Evolutionary conservation across 2,888 invertebrate species (phyloP), one percentile per base, ranked within the genome.

Genomic region (Celastrina argiolus): DNA sequence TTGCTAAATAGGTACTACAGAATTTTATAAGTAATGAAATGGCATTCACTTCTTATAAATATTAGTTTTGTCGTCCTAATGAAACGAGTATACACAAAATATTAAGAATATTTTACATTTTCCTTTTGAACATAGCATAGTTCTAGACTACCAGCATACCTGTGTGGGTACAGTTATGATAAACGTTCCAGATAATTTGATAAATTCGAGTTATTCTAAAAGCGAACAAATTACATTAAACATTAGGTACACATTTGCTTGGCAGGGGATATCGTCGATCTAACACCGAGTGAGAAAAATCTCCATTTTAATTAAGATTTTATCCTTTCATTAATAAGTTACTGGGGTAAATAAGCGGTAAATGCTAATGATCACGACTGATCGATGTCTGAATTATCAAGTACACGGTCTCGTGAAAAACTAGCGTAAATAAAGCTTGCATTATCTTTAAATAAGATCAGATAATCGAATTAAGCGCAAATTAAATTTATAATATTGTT

Each of bases 101-200:
- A 28, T 28, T 4, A 28, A 28, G 31, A 31, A 31, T 4, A 31
- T 31, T 31, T 31, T 31, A 31, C 6, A 31, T 7, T 31, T 31
- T 31, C 31, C 31, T 31, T 18, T 8, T 18, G 18, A 16, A 45
- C 18, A 45, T 7, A 31, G 10, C 36, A 51, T 26, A 51, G 12
- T 51, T 22, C 4, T 51, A 22, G 12, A 26, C 51, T 36, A 36
- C 36, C 10, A 6, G 36, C 4, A 28, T 5, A 31, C 4, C 12
- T 36, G 18, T 56, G 26, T 26, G 14, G 14, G 56, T 61, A 61
- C 61, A 39, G 61, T 39, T 39, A 61, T 39, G 39, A 61, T 61
- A 39, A 39, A 39, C 6, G 39, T 36, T 61, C 61, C 39, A 61
- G 39, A 61, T 61, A 61, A 39, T 61, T 61, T 16, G 10, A 61